Evolutionary conservation across 1,140 invertebrate species (phyloP), one percentile per base, ranked within the genome.

Genomic region (Sitodiplosis mosellana): DNA sequence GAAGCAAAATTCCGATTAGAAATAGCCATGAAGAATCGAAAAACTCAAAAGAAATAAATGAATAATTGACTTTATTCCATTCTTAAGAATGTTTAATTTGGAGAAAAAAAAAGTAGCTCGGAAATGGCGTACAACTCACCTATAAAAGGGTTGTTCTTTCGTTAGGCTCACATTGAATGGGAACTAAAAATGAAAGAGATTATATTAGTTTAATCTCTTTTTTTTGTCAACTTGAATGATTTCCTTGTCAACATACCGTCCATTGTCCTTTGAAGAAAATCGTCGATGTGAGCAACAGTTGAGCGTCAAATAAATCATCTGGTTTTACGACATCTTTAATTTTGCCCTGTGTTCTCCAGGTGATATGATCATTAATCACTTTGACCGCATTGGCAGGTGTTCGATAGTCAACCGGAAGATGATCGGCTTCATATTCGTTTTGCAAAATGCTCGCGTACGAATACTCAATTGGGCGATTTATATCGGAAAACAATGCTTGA

Each of bases 231-330:
- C n/a, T n/a, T n/a, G n/a, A n/a, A n/a, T n/a, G n/a, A n/a, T n/a
- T n/a, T n/a, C n/a, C n/a, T n/a, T n/a, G n/a, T n/a, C n/a, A n/a
- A n/a, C n/a, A n/a, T 5, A 71, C 64, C 44, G 73, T 69, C 87
- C 87, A 92, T 27, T 69, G 65, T 11, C 83, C 86, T 67, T 85
- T 88, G 64, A 92, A 91, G 57, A 81, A 87, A 15, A 90, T 62
- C 0, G 79, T 78, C 54, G 84, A 88, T 0, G 80, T 76, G 17
- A 90, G 58, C 2, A 91, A 60, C 52, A 88, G 62, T 50, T 69
- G 64, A 0, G 80, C 77, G 45, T 76, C 62, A 7, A 38, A 15
- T 0, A 59, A 43, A 45, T 64, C 65, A 70, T 76, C 68, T 36
- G 63, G 57, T 19, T 68, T 63, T 7, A 81, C 64, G 2, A 86